Base-by-base conservation (phyloP, 2,888 invertebrate species). In the Hesperia comma region DNA sequence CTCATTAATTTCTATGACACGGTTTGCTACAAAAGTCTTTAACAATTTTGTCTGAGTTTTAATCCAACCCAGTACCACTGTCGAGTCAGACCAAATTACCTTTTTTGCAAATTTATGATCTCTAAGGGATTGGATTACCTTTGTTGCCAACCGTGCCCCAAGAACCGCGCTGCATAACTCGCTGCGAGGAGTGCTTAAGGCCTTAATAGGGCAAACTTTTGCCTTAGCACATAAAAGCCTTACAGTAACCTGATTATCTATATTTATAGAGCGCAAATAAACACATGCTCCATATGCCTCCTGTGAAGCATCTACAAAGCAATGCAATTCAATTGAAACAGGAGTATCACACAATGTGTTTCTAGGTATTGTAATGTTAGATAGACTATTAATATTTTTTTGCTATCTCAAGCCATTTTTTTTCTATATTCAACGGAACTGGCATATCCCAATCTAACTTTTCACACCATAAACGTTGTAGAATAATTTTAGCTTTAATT, bases 71-170 rank as follows among this genome's bases (percentile, higher is more conserved):
- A 74, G 57, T 0, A 72, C 71, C 12, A 72, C 64, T n/a, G 63
- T 72, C 10, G 72, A 71, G 41, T 74, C 74, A 32, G 57, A 61
- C 72, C 71, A 72, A 53, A 69, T 61, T 2, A 68, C 41, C n/a
- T 61, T 54, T 37, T 40, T 17, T 51, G 14, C 8, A 6, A 64
- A 17, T 21, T 55, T 51, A n/a, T 32, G 32, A 37, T 46, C 43
- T 40, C 69, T 51, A 54, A 67, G n/a, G 15, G 67, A 62, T 12
- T 62, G 15, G 0, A 63, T 6, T 2, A 67, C 67, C 10, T 43
- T 15, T 14, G 41, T 60, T 1, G 46, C 33, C 8, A 67, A 17
- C 10, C 51, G 53, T 41, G 67, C 61, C 2, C 60, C 68, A 0
- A 70, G 46, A 17, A 63, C 10, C 1, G 63, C 68, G 17, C 41